Evolutionary conservation across 2,797 vertebrate genomes (phyloP).

Genomic region (Cyprinella venusta): DNA sequence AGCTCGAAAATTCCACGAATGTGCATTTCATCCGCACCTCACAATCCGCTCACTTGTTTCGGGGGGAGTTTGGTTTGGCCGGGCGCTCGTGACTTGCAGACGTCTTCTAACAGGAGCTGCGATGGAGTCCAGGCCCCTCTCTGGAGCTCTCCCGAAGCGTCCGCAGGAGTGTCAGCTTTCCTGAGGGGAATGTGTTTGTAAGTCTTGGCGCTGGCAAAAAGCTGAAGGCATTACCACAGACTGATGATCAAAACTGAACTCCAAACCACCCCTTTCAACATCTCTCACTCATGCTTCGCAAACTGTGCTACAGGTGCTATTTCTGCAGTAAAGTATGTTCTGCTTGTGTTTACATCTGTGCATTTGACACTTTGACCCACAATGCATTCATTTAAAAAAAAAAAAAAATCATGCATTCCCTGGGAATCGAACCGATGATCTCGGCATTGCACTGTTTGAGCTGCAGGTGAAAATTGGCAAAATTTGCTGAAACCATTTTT

Average conservation of each 20-base stretch:
- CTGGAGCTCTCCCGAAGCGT: conserved; percentile 32
- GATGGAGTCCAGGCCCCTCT: conserved; percentile 49
- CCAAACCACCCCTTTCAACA: conserved; percentile 47
- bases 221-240: neutral
- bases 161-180: conserved; percentile 58
- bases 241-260: conserved; percentile 26
- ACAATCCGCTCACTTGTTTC: conserved; percentile 73
- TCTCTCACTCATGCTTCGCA: conserved; percentile 45
- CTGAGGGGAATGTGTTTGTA: conserved; percentile 62
- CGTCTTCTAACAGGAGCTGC: conserved; percentile 60
- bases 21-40: conserved; percentile 68
- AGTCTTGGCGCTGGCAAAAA: conserved; percentile 60
- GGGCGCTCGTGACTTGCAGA: conserved; percentile 64
- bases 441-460: neutral
- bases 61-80: conserved; percentile 73
- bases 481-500: no score
- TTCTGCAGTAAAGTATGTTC: neutral
- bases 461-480: no score
- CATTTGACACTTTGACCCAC: neutral
- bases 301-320: neutral
- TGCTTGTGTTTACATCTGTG: neutral
- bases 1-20: conserved; percentile 68
- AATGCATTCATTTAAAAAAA: neutral
- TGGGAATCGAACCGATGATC: neutral
- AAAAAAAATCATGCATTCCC: neutral